Percentiles rank a stretch among this genome's conserved stretches.
Conservation (phyloP, 2,888 invertebrate genomes). For the Margaritifera margaritifera region DNA sequence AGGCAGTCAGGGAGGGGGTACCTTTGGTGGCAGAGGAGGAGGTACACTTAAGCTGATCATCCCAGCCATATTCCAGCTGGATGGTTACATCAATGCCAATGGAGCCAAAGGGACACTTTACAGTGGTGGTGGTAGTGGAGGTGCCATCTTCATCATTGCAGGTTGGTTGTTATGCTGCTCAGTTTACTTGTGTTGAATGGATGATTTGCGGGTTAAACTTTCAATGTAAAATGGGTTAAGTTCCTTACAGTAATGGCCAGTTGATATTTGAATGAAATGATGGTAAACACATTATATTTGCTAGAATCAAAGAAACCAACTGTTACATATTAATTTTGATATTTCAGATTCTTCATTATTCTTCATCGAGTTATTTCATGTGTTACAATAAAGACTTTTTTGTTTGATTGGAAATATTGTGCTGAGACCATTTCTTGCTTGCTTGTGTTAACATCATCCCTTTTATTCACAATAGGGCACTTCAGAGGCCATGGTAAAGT, state of each 20-base stretch:
- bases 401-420: too few relatives aligned
- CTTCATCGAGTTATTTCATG: too few relatives aligned
- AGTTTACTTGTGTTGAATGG: too few relatives aligned
- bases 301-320: too few relatives aligned
- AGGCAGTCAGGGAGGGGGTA: conserved; percentile 52
- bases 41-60: conserved; percentile 46
- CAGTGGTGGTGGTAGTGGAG: conserved; percentile 48
- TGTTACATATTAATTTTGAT: too few relatives aligned
- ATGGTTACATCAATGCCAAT: conserved; percentile 51
- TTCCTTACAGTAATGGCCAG: too few relatives aligned
- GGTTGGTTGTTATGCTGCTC: conserved; percentile 23
- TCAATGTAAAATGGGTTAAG: too few relatives aligned
- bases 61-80: conserved; percentile 48
- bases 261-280: too few relatives aligned
- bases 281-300: too few relatives aligned
- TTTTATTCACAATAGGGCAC: conserved; percentile 32
- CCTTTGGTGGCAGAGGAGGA: conserved; percentile 49
- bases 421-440: neutral
- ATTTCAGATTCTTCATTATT: too few relatives aligned
- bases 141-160: conserved; percentile 52
- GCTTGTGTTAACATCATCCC: neutral
- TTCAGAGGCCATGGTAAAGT: conserved; percentile 54
- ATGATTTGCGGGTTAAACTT: too few relatives aligned
- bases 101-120: conserved; percentile 36
- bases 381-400: too few relatives aligned